These are phyloP conservation scores for Heliocidaris tuberculata DNA, from an alignment of 35 echinoderm and acorn worm genomes.

Conservation along the genomic window DNA sequence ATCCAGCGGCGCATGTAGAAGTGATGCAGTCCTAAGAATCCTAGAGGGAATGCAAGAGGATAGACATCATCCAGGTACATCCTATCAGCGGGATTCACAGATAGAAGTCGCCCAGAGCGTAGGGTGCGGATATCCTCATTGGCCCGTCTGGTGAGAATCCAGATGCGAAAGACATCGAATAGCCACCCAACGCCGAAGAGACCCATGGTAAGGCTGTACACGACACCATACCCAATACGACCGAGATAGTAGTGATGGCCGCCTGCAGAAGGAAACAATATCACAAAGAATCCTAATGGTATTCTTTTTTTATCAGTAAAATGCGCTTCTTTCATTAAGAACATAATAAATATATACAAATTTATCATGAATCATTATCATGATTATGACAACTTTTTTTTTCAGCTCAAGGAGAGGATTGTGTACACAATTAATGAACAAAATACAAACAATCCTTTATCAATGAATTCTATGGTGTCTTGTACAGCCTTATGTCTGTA, in stretches of 20 bases:
- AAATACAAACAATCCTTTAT: no score
- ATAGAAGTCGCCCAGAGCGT: not conserved
- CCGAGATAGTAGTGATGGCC: slow-evolving; percentile 71
- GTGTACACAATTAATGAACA: no score
- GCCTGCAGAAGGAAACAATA: slow-evolving; percentile 4
- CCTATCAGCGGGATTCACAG: not conserved
- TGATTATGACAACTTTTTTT: no score
- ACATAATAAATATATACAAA: no score
- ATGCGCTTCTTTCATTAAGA: no score
- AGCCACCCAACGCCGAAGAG: slow-evolving; percentile 60
- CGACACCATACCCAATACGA: slow-evolving; percentile 54
- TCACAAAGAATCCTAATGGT: not conserved
- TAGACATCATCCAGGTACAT: slow-evolving; percentile 65
- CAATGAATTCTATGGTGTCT: no score
- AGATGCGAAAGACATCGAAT: slow-evolving; percentile 52
- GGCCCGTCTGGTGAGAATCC: slow-evolving; percentile 43
- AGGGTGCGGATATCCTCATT: slow-evolving; percentile 44
- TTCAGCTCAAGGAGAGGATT: no score
- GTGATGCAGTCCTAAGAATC: slow-evolving; percentile 71
- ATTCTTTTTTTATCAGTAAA: no score
- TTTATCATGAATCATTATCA: no score
- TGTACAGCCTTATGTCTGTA: no score
- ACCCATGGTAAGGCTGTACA: slow-evolving; percentile 58
- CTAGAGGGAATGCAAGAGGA: slow-evolving; percentile 56
- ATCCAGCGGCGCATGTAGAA: slow-evolving; percentile 57